Evolutionary conservation across 1,140 invertebrate species (phyloP).

Genomic region (Dryas iulia): DNA sequence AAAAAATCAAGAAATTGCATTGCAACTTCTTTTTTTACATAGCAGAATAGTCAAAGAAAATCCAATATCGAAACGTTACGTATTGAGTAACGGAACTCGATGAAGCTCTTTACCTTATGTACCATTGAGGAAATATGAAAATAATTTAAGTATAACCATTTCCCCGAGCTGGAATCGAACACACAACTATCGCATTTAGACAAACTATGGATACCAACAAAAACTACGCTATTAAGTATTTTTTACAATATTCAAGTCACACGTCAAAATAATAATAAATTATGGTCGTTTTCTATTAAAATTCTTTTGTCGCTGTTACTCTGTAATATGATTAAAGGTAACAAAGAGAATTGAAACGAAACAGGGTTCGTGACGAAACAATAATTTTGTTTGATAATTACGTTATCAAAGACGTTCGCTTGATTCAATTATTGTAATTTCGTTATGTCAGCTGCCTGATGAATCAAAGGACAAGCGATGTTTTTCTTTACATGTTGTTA

Average conservation of each 20-base stretch:
- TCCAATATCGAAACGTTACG: too few species aligned
- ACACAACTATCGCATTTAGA: too few species aligned
- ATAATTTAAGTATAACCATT: too few species aligned
- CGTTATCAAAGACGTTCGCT: conserved; percentile 23
- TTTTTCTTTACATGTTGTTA: background rate
- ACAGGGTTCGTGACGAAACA: conserved; percentile 24
- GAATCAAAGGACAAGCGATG: conserved; percentile 9
- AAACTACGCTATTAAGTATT: too few species aligned
- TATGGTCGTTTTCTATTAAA: conserved; percentile 4
- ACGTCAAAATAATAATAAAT: background rate
- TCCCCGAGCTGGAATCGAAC: too few species aligned
- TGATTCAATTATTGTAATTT: conserved; percentile 23
- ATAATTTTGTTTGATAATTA: conserved; percentile 23
- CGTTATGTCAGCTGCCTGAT: conserved; percentile 22
- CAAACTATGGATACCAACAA: too few species aligned
- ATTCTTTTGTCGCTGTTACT: conserved; percentile 10
- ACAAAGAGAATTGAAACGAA: conserved; percentile 19
- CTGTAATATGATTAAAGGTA: conserved; percentile 8
- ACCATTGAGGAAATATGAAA: too few species aligned
- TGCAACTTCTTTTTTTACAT: too few species aligned
- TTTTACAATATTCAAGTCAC: background rate
- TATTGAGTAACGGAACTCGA: too few species aligned
- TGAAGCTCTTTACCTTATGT: too few species aligned
- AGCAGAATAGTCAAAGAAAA: too few species aligned
- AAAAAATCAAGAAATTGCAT: too few species aligned